Conservation (phyloP, 2,797 vertebrate genomes). For the Thunnus albacares region DNA sequence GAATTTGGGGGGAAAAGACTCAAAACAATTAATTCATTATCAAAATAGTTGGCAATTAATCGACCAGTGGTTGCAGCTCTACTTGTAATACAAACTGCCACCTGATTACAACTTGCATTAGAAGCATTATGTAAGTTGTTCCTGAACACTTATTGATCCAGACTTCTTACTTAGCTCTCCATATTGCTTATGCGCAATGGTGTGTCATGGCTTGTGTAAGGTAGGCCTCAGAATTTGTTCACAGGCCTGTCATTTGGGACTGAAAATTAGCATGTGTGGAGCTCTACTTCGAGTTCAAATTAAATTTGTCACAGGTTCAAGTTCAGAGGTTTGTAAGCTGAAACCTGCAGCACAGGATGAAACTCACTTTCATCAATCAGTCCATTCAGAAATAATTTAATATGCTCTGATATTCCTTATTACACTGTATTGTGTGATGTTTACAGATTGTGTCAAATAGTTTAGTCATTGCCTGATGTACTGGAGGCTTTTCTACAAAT, state of each 20-base stretch:
- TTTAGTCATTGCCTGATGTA: too few species aligned
- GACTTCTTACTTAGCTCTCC: too few species aligned
- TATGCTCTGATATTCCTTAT: too few species aligned
- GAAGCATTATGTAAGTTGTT: not conserved
- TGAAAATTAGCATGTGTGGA: not conserved
- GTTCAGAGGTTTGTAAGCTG: not conserved
- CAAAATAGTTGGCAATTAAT: too few species aligned
- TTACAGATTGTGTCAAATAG: too few species aligned
- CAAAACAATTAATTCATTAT: too few species aligned
- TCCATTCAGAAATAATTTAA: too few species aligned
- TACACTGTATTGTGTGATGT: too few species aligned
- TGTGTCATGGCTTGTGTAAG: not conserved
- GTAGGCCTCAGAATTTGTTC: not conserved
- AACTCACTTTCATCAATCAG: not conserved
- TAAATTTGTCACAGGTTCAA: not conserved
- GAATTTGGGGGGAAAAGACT: too few species aligned
- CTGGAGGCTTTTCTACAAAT: too few species aligned
- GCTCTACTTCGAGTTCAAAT: conserved; percentile 13
- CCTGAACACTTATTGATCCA: too few species aligned
- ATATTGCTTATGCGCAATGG: not conserved
- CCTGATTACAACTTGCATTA: not conserved
- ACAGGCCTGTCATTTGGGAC: not conserved
- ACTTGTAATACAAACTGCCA: not conserved
- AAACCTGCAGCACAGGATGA: not conserved
- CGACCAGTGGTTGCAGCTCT: too few species aligned